Conservation (phyloP, 2,113 vertebrate genomes). For the Percopsis transmontana region DNA sequence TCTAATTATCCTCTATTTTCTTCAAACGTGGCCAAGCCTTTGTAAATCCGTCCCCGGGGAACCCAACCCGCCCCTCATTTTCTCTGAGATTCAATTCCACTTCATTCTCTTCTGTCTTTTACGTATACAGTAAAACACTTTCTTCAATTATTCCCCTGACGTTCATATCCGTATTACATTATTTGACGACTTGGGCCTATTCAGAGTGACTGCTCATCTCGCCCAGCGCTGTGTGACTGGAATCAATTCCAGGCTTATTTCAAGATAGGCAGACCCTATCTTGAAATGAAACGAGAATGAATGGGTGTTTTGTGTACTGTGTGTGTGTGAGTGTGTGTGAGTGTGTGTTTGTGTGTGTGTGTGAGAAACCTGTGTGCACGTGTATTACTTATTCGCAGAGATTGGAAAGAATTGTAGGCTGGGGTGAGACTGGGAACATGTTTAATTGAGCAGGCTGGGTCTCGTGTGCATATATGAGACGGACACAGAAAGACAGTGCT, state of each 20-base stretch:
- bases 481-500: background rate
- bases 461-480: background rate
- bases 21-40: constrained; percentile 72
- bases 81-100: constrained; percentile 75
- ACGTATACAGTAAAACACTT: constrained; percentile 79
- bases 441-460: background rate
- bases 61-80: constrained; percentile 63
- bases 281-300: constrained; percentile 7
- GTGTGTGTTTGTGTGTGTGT: constrained; percentile 40
- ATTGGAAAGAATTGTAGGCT: background rate
- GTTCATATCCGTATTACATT: constrained; percentile 77
- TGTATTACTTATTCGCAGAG: constrained; percentile 1
- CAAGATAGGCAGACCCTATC: constrained; percentile 31
- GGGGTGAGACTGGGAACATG: background rate
- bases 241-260: constrained; percentile 70
- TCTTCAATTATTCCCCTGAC: constrained; percentile 77
- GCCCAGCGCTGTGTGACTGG: constrained; percentile 61
- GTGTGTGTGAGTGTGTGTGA: constrained; percentile 16
- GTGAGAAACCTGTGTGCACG: background rate
- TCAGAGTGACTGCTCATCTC: constrained; percentile 70
- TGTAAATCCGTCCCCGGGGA: constrained; percentile 63
- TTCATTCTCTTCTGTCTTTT: constrained; percentile 74
- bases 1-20: constrained; percentile 78
- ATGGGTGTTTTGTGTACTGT: constrained; percentile 9
- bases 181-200: constrained; percentile 65